Conservation (phyloP, 1,140 invertebrate genomes). For the Triops cancriformis region DNA sequence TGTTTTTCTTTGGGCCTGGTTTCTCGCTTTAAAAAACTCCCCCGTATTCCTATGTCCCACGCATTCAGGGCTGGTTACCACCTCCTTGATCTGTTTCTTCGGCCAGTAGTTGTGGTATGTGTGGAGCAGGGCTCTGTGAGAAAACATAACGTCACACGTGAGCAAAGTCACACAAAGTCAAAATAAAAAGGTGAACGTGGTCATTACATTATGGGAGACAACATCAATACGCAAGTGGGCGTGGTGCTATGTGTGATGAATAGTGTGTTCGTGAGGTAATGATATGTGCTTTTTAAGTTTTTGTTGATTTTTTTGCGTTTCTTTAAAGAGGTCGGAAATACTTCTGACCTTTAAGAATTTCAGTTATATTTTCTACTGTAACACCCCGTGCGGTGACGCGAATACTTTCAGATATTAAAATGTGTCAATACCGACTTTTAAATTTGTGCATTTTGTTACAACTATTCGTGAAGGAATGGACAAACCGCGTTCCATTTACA, state of each 20-base stretch:
- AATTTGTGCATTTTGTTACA: too few relatives aligned
- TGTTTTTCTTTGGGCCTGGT: not conserved
- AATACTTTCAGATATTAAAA: too few relatives aligned
- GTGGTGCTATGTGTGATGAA: not conserved
- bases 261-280: not conserved
- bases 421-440: too few relatives aligned
- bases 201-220: conserved; percentile 34
- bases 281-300: not conserved
- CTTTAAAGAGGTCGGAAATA: not conserved
- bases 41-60: not conserved
- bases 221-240: conserved; percentile 2
- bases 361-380: too few relatives aligned
- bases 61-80: conserved; percentile 7
- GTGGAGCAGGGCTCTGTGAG: conserved; percentile 18
- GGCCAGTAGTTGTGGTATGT: conserved; percentile 17
- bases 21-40: not conserved
- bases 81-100: conserved; percentile 16
- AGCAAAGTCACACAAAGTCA: not conserved
- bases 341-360: not conserved
- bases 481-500: too few relatives aligned
- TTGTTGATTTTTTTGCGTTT: not conserved
- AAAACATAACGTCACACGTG: conserved; percentile 9
- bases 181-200: conserved; percentile 8
- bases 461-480: too few relatives aligned
- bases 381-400: too few relatives aligned